A percentile compares a stretch with the other conserved stretches of the same genome.
These are phyloP conservation scores for Cherax quadricarinatus DNA, from an alignment of 1,140 invertebrate species.

Conservation along the genomic window DNA sequence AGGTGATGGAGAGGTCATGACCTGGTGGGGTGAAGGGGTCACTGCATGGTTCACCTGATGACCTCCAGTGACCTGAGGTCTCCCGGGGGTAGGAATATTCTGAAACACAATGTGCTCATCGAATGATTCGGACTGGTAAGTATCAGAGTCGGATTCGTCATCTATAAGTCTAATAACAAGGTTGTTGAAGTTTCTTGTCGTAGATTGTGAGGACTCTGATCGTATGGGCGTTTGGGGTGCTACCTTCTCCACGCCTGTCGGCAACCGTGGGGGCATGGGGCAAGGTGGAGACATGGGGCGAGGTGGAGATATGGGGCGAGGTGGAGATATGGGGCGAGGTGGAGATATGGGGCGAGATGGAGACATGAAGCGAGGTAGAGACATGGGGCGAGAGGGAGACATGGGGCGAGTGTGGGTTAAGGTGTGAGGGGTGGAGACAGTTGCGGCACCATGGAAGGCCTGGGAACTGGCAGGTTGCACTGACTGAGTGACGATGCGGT, in stretches of 20 bases:
- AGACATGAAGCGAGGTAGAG: neutral
- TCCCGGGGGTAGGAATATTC: neutral
- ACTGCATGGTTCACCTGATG: neutral
- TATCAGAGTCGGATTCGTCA: conserved; percentile 34
- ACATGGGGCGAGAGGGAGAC: neutral
- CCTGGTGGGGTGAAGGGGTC: neutral
- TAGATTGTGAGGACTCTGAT: conserved; percentile 1
- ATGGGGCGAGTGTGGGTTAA: neutral
- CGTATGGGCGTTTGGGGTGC: conserved; percentile 2
- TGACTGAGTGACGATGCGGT: neutral
- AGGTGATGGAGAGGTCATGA: neutral
- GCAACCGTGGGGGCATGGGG: conserved; percentile 2
- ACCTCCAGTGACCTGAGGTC: neutral
- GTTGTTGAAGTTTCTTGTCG: neutral
- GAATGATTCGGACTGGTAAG: neutral
- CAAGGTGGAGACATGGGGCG: neutral
- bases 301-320: neutral
- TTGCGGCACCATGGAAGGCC: neutral
- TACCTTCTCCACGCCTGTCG: neutral
- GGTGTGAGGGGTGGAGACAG: neutral
- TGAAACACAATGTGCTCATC: conserved; percentile 28
- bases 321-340: neutral
- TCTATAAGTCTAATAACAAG: conserved; percentile 34
- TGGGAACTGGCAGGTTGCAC: neutral
- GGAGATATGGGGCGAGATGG: conserved; percentile 22